Evolutionary conservation across 2,888 invertebrate genomes (phyloP).

Genomic region (Abrostola tripartita): DNA sequence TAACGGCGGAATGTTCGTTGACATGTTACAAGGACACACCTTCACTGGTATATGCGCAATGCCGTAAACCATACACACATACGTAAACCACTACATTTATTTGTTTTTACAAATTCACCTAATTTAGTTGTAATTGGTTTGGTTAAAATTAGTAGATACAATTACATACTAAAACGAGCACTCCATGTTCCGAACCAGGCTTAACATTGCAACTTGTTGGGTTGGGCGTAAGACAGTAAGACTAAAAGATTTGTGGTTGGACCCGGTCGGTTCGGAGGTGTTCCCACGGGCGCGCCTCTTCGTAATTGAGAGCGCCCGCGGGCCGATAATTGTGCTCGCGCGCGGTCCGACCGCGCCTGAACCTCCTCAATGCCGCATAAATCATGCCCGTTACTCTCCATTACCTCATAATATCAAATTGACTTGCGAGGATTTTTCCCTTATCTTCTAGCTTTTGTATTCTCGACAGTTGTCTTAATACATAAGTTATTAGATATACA

Average conservation of each 20-base stretch:
- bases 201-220: slow-evolving; percentile 73
- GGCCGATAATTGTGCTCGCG: slow-evolving; percentile 87
- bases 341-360: slow-evolving; percentile 73
- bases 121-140: neutral
- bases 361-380: slow-evolving; percentile 76
- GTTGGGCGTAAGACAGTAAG: slow-evolving; percentile 76
- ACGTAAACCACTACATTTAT: no score
- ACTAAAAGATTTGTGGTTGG: slow-evolving; percentile 82
- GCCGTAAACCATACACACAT: no score
- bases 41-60: no score
- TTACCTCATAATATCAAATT: slow-evolving; percentile 87
- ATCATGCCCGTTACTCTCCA: slow-evolving; percentile 88
- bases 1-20: no score
- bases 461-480: slow-evolving; percentile 55
- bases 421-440: slow-evolving; percentile 80
- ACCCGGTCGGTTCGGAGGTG: slow-evolving; percentile 76
- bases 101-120: no score
- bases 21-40: no score
- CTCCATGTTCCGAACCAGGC: slow-evolving; percentile 38
- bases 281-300: slow-evolving; percentile 86
- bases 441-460: slow-evolving; percentile 63
- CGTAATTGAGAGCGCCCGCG: slow-evolving; percentile 88
- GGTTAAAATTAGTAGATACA: neutral
- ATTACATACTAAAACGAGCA: slow-evolving; percentile 41
- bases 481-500: slow-evolving; percentile 40